A percentile compares a stretch with the other conserved stretches of the same genome.
Conservation (phyloP, 1,140 invertebrate genomes). For the Tribolium madens region DNA sequence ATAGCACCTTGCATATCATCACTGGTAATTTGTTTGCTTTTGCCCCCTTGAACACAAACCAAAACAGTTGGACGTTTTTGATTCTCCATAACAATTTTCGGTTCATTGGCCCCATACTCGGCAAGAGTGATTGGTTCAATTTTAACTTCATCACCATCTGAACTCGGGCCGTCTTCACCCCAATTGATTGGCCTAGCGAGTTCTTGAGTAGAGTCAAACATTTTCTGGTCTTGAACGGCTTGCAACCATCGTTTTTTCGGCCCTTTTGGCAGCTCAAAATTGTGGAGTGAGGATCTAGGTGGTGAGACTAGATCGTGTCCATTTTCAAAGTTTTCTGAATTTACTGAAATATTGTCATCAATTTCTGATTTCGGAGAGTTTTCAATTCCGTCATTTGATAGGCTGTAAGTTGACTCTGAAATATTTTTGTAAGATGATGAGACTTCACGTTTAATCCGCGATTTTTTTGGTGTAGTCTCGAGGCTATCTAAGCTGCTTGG, state of each 20-base stretch:
- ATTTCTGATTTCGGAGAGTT: slow-evolving; percentile 57
- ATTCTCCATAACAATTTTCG: slow-evolving; percentile 60
- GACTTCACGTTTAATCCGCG: slow-evolving; percentile 54
- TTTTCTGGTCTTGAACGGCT: slow-evolving; percentile 69
- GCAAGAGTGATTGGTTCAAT: slow-evolving; percentile 25
- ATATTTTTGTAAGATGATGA: slow-evolving; percentile 48
- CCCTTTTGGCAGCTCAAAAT: slow-evolving; percentile 72
- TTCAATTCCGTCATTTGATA: slow-evolving; percentile 54
- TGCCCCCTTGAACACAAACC: slow-evolving; percentile 67
- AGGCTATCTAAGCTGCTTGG: slow-evolving; percentile 53
- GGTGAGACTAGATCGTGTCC: background rate
- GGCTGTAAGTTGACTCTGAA: slow-evolving; percentile 52
- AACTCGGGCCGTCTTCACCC: slow-evolving; percentile 54
- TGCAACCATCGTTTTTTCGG: slow-evolving; percentile 76
- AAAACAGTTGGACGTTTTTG: slow-evolving; percentile 70
- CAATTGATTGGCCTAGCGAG: slow-evolving; percentile 66
- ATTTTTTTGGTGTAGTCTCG: slow-evolving; percentile 60
- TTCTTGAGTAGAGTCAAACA: slow-evolving; percentile 66
- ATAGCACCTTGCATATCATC: slow-evolving; percentile 70
- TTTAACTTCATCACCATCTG: slow-evolving; percentile 49
- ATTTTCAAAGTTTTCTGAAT: slow-evolving; percentile 51
- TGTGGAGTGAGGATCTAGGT: slow-evolving; percentile 44
- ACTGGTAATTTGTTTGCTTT: slow-evolving; percentile 61
- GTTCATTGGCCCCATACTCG: slow-evolving; percentile 1
- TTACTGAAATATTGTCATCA: slow-evolving; percentile 54